Percentiles rank a stretch among this genome's conserved stretches.
These are phyloP conservation scores for Holothuria glaberrima DNA, from an alignment of 35 echinoderm and acorn worm genomes.

Conservation along the genomic window DNA sequence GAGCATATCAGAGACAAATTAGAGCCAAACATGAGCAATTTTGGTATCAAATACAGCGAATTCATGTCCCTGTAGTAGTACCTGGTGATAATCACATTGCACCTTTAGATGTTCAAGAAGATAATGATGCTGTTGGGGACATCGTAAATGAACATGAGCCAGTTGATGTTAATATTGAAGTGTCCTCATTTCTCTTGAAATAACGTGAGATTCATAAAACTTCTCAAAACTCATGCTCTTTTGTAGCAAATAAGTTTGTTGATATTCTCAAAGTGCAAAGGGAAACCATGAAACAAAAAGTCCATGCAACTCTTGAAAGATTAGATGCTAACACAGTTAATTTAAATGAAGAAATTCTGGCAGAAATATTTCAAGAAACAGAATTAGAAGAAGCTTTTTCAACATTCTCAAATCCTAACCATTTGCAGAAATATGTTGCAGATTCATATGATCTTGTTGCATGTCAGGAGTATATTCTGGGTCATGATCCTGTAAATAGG, in stretches of 20 bases:
- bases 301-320: too few relatives aligned
- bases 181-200: slow-evolving; percentile 35
- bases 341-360: slow-evolving; percentile 10
- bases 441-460: background rate
- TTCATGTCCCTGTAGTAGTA: background rate
- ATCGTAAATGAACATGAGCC: background rate
- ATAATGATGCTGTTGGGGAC: too few relatives aligned
- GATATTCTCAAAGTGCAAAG: slow-evolving; percentile 20
- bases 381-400: background rate
- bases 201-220: slow-evolving; percentile 24
- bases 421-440: background rate
- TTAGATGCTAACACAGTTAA: background rate
- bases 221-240: slow-evolving; percentile 25
- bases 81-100: background rate
- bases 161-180: background rate
- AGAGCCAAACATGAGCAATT: slow-evolving; percentile 3
- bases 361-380: slow-evolving; percentile 29
- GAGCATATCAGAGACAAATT: slow-evolving; percentile 14
- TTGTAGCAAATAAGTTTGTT: slow-evolving; percentile 29
- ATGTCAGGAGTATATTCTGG: background rate
- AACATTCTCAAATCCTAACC: background rate
- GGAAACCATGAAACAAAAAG: slow-evolving; percentile 13
- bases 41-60: background rate
- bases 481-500: background rate
- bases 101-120: too few relatives aligned